phyloP scores from a whole-genome alignment of 2,888 invertebrate genomes.

The Drosophila leonis region DNA sequence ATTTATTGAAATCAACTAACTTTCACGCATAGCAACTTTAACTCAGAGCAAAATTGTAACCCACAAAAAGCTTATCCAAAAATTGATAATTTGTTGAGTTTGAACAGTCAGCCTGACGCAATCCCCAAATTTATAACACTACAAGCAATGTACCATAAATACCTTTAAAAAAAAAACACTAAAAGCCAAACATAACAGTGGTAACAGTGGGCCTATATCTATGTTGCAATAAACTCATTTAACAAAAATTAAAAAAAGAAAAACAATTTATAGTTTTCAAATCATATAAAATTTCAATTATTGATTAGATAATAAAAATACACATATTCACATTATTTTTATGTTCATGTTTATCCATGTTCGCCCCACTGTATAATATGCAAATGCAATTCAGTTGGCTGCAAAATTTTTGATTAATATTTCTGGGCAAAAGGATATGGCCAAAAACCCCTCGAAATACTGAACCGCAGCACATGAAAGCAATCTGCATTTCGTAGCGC shows the following conservation, averaged over 20 bases:
- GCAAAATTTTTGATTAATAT: slow-evolving; percentile 77
- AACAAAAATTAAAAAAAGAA: neutral
- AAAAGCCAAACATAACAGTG: slow-evolving; percentile 18
- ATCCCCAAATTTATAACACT: slow-evolving; percentile 37
- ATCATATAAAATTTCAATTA: neutral
- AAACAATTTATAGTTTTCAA: neutral
- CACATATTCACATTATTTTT: neutral
- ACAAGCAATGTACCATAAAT: slow-evolving; percentile 27
- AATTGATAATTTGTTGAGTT: slow-evolving; percentile 49
- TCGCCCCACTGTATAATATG: slow-evolving; percentile 48
- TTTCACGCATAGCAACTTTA: neutral
- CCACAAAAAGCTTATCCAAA: slow-evolving; percentile 17
- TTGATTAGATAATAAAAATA: slow-evolving; percentile 16
- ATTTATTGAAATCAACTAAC: neutral
- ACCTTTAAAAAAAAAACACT: slow-evolving; percentile 3
- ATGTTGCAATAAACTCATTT: neutral
- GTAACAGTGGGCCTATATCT: neutral
- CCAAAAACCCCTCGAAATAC: slow-evolving; percentile 7
- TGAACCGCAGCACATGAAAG: slow-evolving; percentile 10
- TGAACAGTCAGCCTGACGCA: slow-evolving; percentile 29
- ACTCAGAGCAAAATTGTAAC: neutral
- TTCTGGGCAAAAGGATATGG: slow-evolving; percentile 40
- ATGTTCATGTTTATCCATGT: neutral
- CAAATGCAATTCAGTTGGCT: slow-evolving; percentile 57
- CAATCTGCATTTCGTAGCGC: slow-evolving; percentile 30